phyloP scores from a whole-genome alignment of 2,888 invertebrate genomes.

The Drosophila tripunctata region DNA sequence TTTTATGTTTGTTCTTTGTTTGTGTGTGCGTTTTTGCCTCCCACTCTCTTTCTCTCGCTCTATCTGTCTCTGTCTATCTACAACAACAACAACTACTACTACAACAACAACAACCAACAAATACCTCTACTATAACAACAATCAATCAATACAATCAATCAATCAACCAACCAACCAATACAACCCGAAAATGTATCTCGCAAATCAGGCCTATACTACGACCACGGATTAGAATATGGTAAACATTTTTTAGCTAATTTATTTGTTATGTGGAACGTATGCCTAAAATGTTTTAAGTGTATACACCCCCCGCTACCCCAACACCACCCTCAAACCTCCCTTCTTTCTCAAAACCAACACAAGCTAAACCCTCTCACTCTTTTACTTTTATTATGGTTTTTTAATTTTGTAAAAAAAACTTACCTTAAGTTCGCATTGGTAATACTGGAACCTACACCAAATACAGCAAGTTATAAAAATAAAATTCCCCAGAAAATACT shows the following conservation, averaged over 20 bases:
- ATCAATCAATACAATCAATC: conserved; percentile 36
- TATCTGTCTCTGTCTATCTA: conserved; percentile 16
- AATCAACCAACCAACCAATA: conserved; percentile 49
- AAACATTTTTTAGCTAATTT: conserved; percentile 86
- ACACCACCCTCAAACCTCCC: neutral
- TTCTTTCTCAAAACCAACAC: neutral
- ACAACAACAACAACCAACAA: conserved; percentile 33
- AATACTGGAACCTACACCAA: neutral
- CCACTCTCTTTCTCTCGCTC: neutral
- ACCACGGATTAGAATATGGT: conserved; percentile 97
- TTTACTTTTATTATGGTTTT: neutral
- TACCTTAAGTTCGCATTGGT: neutral
- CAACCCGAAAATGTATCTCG: conserved; percentile 32
- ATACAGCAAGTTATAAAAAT: neutral
- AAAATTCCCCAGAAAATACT: neutral
- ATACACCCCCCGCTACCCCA: conserved; percentile 6
- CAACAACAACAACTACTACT: conserved; percentile 37
- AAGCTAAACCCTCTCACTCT: neutral
- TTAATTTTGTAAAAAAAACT: neutral
- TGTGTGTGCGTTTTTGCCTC: conserved; percentile 39
- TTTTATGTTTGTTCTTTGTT: conserved; percentile 23
- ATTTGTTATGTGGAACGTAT: conserved; percentile 64
- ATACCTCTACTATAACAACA: too few species aligned
- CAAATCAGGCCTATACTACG: conserved; percentile 91
- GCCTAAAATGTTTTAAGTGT: conserved; percentile 47